A percentile compares a stretch with the other conserved stretches of the same genome.
These are phyloP conservation scores for Microcaecilia unicolor DNA, from an alignment of 2,797 vertebrate species.

Conservation along the genomic window DNA sequence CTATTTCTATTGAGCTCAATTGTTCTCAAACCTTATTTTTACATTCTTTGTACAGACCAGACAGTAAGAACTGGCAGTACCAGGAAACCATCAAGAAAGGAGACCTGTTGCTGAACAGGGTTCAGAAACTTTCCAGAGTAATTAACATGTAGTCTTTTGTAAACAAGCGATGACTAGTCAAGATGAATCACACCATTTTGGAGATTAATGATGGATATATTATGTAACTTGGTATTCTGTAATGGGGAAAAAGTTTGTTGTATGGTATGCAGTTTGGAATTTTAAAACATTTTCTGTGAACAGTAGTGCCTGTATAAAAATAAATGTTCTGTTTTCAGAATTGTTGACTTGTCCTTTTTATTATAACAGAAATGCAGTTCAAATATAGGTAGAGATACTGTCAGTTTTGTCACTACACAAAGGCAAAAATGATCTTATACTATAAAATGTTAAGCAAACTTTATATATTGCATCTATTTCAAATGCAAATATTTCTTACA, in stretches of 20 bases:
- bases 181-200: slow-evolving; percentile 33
- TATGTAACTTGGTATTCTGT: slow-evolving; percentile 34
- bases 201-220: slow-evolving; percentile 40
- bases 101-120: slow-evolving; percentile 91
- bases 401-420: too few species aligned
- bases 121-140: slow-evolving; percentile 94
- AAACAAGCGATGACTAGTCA: slow-evolving; percentile 15
- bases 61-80: slow-evolving; percentile 99
- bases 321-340: too few species aligned
- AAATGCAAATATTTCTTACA: too few species aligned
- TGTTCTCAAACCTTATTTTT: neutral
- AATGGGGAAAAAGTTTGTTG: slow-evolving; percentile 21
- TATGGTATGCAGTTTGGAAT: slow-evolving; percentile 17
- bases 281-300: slow-evolving; percentile 47
- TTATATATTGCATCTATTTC: too few species aligned
- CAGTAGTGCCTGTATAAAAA: slow-evolving; percentile 23
- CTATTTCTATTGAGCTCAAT: neutral
- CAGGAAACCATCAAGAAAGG: slow-evolving; percentile 98
- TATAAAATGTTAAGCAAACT: too few species aligned
- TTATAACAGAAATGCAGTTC: too few species aligned
- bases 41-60: slow-evolving; percentile 64
- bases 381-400: too few species aligned
- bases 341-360: too few species aligned
- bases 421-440: too few species aligned
- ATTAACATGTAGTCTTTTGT: slow-evolving; percentile 85